Conservation (phyloP, 2,113 vertebrate genomes). For the Nanorana parkeri region DNA sequence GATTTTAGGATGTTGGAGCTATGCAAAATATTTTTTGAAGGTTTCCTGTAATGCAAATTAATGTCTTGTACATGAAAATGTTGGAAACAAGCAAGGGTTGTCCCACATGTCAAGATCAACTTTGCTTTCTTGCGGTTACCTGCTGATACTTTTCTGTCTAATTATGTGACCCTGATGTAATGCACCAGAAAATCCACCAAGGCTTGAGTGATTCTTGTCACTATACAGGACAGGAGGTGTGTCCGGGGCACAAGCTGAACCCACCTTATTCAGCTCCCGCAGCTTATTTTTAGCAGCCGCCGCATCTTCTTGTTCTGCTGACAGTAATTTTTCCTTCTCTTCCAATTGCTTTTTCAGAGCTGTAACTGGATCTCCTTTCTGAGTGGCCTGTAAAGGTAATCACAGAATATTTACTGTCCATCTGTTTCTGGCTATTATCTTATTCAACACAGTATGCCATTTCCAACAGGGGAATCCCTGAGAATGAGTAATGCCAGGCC, state of each 20-base stretch:
- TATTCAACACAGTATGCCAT: not conserved
- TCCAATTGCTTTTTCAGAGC: slow-evolving; percentile 91
- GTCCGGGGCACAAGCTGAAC: rapidly evolving
- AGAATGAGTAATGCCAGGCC: too few relatives aligned
- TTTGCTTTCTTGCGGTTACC: too few relatives aligned
- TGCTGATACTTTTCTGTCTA: too few relatives aligned
- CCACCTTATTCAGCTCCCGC: slow-evolving; percentile 87
- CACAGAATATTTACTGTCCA: not conserved
- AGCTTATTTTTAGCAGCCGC: slow-evolving; percentile 82
- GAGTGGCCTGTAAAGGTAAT: slow-evolving; percentile 79
- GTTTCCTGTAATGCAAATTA: too few relatives aligned
- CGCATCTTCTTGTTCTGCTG: slow-evolving; percentile 82
- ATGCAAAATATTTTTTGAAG: too few relatives aligned
- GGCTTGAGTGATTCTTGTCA: not conserved
- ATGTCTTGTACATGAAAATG: too few relatives aligned
- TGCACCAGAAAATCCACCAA: too few relatives aligned
- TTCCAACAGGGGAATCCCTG: not conserved
- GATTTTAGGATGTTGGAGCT: too few relatives aligned
- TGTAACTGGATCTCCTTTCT: slow-evolving; percentile 87
- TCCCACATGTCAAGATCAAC: too few relatives aligned
- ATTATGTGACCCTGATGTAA: too few relatives aligned
- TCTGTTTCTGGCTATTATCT: not conserved
- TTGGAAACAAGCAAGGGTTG: too few relatives aligned
- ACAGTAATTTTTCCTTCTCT: slow-evolving; percentile 88
- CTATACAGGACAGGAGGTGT: not conserved